Evolutionary conservation across 2,113 vertebrate species (phyloP).

Genomic region (Oreocharis arfaki): DNA sequence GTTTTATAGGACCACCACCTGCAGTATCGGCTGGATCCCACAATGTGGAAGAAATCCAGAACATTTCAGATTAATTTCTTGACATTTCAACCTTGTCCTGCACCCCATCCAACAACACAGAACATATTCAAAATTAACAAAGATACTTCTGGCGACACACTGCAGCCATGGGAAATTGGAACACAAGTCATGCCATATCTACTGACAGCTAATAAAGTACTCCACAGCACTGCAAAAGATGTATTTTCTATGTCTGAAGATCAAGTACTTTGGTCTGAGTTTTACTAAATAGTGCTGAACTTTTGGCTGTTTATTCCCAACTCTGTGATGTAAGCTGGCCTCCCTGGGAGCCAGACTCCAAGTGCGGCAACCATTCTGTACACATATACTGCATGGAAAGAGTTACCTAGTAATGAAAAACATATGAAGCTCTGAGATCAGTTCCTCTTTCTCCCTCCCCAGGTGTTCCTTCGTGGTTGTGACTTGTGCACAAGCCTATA

Average conservation of each 20-base stretch:
- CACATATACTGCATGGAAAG: slow-evolving; percentile 14
- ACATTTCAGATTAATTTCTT: slow-evolving; percentile 45
- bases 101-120: slow-evolving; percentile 31
- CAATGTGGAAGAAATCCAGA: slow-evolving; percentile 32
- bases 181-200: slow-evolving; percentile 31
- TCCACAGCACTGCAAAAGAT: slow-evolving; percentile 29
- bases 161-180: slow-evolving; percentile 45
- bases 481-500: slow-evolving; percentile 46
- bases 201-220: slow-evolving; percentile 59
- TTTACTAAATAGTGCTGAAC: slow-evolving; percentile 37
- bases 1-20: slow-evolving; percentile 51
- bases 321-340: slow-evolving; percentile 52
- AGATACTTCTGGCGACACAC: slow-evolving; percentile 27
- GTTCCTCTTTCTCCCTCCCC: slow-evolving; percentile 27
- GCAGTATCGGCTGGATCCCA: slow-evolving; percentile 12
- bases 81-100: slow-evolving; percentile 42
- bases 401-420: slow-evolving; percentile 57
- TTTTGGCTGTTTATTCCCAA: slow-evolving; percentile 52
- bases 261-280: slow-evolving; percentile 39
- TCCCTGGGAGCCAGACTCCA: slow-evolving; percentile 41
- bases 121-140: slow-evolving; percentile 39
- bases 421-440: slow-evolving; percentile 51
- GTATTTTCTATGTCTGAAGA: slow-evolving; percentile 46
- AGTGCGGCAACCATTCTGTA: background rate
- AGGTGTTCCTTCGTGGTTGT: slow-evolving; percentile 40